phyloP scores from a whole-genome alignment of 2,113 vertebrate genomes.

The Marmota monax region DNA sequence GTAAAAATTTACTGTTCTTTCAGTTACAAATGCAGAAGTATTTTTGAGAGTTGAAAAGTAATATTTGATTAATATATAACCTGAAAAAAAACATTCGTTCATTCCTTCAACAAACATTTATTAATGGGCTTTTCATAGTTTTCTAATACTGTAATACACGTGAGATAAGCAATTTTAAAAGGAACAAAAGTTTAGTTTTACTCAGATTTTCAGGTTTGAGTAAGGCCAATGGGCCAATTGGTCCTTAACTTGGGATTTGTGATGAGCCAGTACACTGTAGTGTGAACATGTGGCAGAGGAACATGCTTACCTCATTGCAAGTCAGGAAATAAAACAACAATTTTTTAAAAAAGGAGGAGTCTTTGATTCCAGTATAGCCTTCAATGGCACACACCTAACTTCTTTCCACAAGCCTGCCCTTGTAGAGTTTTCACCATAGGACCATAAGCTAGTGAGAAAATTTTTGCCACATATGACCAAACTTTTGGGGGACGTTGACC shows the following conservation, averaged over 20 bases:
- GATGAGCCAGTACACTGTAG: no score
- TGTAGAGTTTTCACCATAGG: not conserved
- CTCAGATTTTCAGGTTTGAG: not conserved
- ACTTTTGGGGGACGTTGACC: no score
- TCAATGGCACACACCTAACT: no score
- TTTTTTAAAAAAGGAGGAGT: not conserved
- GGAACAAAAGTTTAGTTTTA: not conserved
- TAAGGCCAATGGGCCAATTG: not conserved
- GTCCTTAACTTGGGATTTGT: no score
- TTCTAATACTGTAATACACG: not conserved
- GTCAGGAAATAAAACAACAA: no score
- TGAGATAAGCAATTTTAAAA: not conserved
- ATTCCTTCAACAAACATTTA: not conserved
- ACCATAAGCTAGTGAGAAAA: no score
- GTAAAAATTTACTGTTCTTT: not conserved
- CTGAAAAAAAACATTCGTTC: not conserved
- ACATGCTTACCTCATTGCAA: fast-evolving
- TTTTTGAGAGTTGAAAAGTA: not conserved
- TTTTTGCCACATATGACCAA: not conserved
- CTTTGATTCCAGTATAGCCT: fast-evolving
- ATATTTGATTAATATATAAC: not conserved
- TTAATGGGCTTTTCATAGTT: not conserved
- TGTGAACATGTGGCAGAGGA: not conserved
- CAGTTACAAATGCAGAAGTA: not conserved
- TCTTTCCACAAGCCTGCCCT: fast-evolving